A percentile compares a stretch with the other conserved stretches of the same genome.
Conservation (phyloP, 2,797 vertebrate species). For the Gallinago solitaria region DNA sequence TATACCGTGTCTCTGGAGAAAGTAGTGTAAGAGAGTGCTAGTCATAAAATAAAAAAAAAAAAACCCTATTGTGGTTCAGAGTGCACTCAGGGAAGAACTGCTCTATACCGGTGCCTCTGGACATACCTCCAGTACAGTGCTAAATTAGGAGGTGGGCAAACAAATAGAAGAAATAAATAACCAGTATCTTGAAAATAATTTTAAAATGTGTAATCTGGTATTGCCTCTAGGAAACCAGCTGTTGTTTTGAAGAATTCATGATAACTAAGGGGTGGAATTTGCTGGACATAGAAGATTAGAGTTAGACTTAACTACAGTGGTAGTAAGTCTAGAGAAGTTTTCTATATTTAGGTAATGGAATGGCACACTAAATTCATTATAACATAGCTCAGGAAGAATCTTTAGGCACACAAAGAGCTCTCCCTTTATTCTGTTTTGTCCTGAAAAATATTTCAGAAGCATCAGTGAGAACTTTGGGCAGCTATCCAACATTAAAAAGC, state of each 20-base stretch:
- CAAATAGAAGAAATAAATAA: neutral
- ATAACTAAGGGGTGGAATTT: neutral
- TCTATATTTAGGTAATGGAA: neutral
- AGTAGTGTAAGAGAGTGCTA: neutral
- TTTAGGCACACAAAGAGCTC: neutral
- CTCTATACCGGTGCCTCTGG: neutral
- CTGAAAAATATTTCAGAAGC: neutral
- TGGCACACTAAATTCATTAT: neutral
- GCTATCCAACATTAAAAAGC: neutral
- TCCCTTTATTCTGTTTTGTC: neutral
- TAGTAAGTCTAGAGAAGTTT: neutral
- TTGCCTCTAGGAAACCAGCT: neutral
- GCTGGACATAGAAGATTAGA: neutral
- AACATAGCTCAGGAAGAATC: neutral
- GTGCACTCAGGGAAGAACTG: neutral
- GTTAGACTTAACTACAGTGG: neutral
- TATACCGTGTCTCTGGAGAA: neutral
- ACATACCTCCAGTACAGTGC: neutral
- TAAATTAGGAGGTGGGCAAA: neutral
- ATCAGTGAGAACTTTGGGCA: neutral
- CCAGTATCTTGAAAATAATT: neutral
- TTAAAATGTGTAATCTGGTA: neutral
- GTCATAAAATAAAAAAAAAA: neutral
- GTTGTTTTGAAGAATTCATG: neutral
- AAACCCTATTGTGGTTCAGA: neutral